Evolutionary conservation across 2,888 invertebrate genomes (phyloP).

Genomic region (Diabrotica balteata): DNA sequence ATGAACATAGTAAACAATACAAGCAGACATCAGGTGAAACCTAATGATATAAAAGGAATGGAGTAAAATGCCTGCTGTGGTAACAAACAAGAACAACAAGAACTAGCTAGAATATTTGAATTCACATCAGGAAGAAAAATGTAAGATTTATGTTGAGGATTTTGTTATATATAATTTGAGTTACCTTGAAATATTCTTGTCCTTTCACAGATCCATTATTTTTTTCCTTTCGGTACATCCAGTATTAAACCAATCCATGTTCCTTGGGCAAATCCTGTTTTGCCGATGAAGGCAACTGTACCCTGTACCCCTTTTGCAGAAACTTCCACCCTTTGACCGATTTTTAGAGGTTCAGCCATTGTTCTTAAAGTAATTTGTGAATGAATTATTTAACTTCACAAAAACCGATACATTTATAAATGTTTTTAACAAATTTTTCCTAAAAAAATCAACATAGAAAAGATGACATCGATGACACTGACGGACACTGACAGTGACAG

Average conservation of each 20-base stretch:
- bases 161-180: not conserved
- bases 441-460: no score
- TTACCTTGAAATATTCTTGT: constrained; percentile 87
- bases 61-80: no score
- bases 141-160: not conserved
- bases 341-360: constrained; percentile 58
- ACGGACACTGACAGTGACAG: not conserved
- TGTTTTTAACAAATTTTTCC: not conserved
- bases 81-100: no score
- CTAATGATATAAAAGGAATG: no score
- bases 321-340: constrained; percentile 87
- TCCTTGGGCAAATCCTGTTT: constrained; percentile 90
- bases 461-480: not conserved
- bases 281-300: constrained; percentile 88
- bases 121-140: not conserved
- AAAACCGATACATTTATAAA: not conserved
- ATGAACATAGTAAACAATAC: no score
- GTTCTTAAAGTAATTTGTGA: no score
- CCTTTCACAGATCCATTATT: constrained; percentile 97
- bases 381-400: not conserved
- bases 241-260: constrained; percentile 96
- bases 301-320: constrained; percentile 89
- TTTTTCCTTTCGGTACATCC: constrained; percentile 90
- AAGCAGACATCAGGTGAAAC: no score
- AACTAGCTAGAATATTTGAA: no score